phyloP scores from a whole-genome alignment of 2,888 invertebrate genomes.

The Melanostoma mellinum region DNA sequence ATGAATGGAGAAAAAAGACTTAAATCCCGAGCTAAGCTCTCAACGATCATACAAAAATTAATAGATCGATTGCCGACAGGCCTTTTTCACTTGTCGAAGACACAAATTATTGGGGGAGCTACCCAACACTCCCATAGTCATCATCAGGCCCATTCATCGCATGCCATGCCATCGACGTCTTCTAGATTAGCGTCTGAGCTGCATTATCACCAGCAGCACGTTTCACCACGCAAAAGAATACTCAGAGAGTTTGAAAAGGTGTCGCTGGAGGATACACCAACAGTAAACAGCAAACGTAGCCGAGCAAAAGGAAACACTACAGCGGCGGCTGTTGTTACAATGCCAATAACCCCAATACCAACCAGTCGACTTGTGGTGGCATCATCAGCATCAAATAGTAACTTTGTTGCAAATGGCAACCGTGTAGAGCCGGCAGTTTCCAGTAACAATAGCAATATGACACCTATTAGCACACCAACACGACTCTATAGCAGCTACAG shows the following conservation, averaged over 20 bases:
- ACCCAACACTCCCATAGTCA: slow-evolving; percentile 76
- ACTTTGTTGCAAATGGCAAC: slow-evolving; percentile 62
- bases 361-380: slow-evolving; percentile 44
- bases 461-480: slow-evolving; percentile 74
- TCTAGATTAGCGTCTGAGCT: slow-evolving; percentile 79
- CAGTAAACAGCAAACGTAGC: slow-evolving; percentile 83
- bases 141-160: slow-evolving; percentile 69
- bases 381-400: slow-evolving; percentile 55
- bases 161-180: slow-evolving; percentile 67
- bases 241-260: slow-evolving; percentile 91
- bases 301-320: slow-evolving; percentile 81
- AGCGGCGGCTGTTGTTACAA: slow-evolving; percentile 63
- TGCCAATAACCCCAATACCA: slow-evolving; percentile 52
- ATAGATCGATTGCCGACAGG: slow-evolving; percentile 79
- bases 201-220: slow-evolving; percentile 82
- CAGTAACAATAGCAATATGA: slow-evolving; percentile 37
- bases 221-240: slow-evolving; percentile 92
- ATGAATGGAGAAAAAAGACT: slow-evolving; percentile 78
- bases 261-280: slow-evolving; percentile 84
- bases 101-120: slow-evolving; percentile 70
- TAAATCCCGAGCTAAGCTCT: slow-evolving; percentile 80
- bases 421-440: slow-evolving; percentile 35
- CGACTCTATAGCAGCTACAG: slow-evolving; percentile 89
- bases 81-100: slow-evolving; percentile 78
- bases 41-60: slow-evolving; percentile 80